Conservation (phyloP, 2,113 vertebrate genomes). For the Caracal caracal region DNA sequence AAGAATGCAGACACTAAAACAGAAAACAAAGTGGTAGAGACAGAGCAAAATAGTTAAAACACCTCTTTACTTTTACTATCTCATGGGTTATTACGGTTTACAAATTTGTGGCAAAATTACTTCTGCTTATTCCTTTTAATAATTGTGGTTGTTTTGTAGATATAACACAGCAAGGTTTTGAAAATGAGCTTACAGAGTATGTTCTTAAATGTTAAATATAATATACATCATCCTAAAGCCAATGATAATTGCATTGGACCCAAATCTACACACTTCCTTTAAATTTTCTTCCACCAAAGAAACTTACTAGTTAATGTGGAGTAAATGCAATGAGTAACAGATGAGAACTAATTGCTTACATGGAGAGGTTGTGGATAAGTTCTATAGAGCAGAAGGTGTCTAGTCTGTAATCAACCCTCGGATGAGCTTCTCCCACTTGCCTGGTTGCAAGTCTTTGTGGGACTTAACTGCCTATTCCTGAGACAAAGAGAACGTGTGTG, state of each 20-base stretch:
- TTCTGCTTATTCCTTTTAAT: neutral
- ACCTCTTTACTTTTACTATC: neutral
- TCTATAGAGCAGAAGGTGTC: neutral
- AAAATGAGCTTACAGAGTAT: neutral
- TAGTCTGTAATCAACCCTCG: neutral
- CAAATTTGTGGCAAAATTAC: neutral
- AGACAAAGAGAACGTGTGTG: conserved; percentile 44
- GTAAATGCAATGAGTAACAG: neutral
- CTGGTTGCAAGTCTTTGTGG: neutral
- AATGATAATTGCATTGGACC: neutral
- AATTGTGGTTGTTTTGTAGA: neutral
- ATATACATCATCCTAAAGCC: neutral
- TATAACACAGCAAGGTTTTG: neutral
- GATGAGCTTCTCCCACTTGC: neutral
- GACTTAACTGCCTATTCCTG: conserved; percentile 6
- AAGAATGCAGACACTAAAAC: neutral
- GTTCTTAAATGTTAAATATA: neutral
- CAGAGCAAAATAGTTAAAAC: neutral
- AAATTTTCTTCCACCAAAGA: neutral
- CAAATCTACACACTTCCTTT: neutral
- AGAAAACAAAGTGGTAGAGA: neutral
- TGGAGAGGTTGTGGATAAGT: neutral
- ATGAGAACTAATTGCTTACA: neutral
- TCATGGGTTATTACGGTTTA: neutral
- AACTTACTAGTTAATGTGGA: neutral